Evolutionary conservation across 2,797 vertebrate genomes (phyloP), one percentile per base, ranked within the genome.

Genomic region (Sardinella longiceps): DNA sequence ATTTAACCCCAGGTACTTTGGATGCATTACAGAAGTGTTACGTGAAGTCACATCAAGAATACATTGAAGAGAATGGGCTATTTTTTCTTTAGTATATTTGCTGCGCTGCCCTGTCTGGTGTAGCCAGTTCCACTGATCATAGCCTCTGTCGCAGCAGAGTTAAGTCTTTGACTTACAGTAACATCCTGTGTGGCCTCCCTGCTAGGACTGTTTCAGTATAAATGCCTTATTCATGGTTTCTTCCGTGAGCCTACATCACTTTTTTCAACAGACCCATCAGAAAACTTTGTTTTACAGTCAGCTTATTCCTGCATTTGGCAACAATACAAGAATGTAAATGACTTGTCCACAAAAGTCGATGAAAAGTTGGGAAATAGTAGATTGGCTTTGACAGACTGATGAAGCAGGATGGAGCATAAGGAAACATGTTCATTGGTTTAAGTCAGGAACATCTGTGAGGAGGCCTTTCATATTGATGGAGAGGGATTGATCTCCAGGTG

Each of bases 401-500:
- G 66, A 74, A 37, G 66, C 30, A 74, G 66, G 33, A 37, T 28
- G 30, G 66, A 74, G 39, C 66, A 56, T 56, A 5, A 56, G 20
- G 53, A 56, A 56, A 5, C 18, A 70, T 33, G 33, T 15, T 70
- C 63, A 70, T 14, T 37, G 51, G 18, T 53, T 23, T 20, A 30
- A 70, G 28, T 30, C 63, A 10, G 33, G 30, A 37, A 70, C 28
- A 37, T 33, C 28, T 70, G 28, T 28, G 33, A 74, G 66, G 5
- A 37, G 66, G 15, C 66, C 37, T 74, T 18, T 9, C 18, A 15
- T 37, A 70, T 37, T 15, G 66, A 70, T 70, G 66, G 30, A 18
- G 30, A 74, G 66, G 30, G 39, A 74, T 74, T 74, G 33, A 74
- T 74, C 66, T 18, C 30, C 66, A 74, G 66, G 66, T 74, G 60